These are phyloP conservation scores for Empidonax traillii DNA, from an alignment of 2,113 vertebrate species.

Conservation along the genomic window DNA sequence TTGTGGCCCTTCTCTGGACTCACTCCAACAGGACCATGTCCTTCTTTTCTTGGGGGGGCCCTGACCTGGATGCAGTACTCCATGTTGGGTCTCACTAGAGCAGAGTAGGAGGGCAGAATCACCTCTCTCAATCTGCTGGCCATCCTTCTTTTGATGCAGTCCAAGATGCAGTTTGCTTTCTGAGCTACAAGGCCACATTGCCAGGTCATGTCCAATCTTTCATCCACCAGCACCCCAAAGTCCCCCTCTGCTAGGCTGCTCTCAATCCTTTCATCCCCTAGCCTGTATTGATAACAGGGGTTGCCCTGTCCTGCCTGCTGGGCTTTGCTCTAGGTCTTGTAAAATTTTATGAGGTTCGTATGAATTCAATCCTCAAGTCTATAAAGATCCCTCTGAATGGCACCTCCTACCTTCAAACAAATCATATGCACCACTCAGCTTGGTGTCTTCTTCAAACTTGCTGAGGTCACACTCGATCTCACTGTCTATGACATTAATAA, in stretches of 20 bases:
- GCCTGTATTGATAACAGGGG: accelerated
- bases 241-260: background rate
- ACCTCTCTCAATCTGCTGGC: background rate
- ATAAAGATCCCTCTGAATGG: background rate
- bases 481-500: background rate
- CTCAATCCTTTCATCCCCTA: background rate
- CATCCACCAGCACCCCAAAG: background rate
- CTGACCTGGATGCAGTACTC: background rate
- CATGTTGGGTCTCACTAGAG: accelerated
- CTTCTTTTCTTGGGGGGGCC: background rate
- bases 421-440: background rate
- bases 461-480: background rate
- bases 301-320: accelerated
- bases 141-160: background rate
- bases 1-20: background rate
- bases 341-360: background rate
- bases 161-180: background rate
- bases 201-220: background rate
- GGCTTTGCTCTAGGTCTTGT: background rate
- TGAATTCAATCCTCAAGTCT: background rate
- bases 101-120: accelerated
- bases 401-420: background rate
- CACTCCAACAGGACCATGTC: accelerated
- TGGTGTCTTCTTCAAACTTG: background rate
- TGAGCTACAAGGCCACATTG: background rate